phyloP scores from a whole-genome alignment of 2,113 vertebrate genomes.

The Alethe castanea region DNA sequence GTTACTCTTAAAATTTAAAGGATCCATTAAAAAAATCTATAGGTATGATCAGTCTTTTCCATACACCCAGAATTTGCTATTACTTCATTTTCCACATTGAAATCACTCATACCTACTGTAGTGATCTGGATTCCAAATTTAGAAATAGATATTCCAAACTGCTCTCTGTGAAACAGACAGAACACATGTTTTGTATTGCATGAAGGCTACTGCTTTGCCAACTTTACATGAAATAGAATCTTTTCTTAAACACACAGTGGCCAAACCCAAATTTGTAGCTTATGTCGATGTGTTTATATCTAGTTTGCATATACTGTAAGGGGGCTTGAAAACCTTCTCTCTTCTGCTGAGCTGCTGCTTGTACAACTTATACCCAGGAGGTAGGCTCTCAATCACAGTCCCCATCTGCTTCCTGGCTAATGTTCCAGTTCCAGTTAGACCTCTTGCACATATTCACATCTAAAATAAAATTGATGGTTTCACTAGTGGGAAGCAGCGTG shows the following conservation, averaged over 20 bases:
- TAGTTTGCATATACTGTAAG: background rate
- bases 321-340: background rate
- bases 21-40: background rate
- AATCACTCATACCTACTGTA: background rate
- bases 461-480: constrained; percentile 32
- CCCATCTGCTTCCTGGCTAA: constrained; percentile 55
- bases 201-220: background rate
- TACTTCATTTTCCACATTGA: background rate
- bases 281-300: background rate
- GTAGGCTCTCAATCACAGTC: constrained; percentile 13
- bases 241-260: background rate
- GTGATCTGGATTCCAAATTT: background rate
- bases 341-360: constrained; percentile 1
- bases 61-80: background rate
- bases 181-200: background rate
- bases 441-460: constrained; percentile 14
- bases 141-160: background rate
- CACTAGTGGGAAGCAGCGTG: background rate
- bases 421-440: background rate
- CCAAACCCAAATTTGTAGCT: background rate
- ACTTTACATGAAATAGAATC: background rate
- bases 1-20: background rate
- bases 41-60: background rate
- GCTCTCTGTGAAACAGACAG: background rate
- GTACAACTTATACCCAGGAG: constrained; percentile 30